Evolutionary conservation across 2,113 vertebrate genomes (phyloP), one percentile per base, ranked within the genome.

Genomic region (Himantopus leucocephalus): DNA sequence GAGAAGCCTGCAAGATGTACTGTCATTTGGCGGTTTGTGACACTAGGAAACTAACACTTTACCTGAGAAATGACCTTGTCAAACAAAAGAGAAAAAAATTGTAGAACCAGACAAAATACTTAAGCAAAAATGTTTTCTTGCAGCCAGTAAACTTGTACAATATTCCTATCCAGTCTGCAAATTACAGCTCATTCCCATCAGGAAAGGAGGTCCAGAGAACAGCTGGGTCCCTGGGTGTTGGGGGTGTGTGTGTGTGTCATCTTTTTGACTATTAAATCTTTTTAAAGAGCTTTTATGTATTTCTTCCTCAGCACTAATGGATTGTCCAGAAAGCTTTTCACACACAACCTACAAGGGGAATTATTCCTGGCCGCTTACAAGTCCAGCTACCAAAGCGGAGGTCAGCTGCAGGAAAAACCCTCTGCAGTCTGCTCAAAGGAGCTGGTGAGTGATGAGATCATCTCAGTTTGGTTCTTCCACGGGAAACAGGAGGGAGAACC

Each of bases 291-390:
- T 60, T 76, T 88, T 88, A 48, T 75, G n/a, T 56, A 76, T 96
- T 92, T 96, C 81, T 47, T 80, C 58, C 92, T 37, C 86, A 99
- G 99, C 95, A 47, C 96, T 97, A 35, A 89, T 92, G 37, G 90
- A 74, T 23, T 99, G 99, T 66, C 83, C 92, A 14, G 67, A 91
- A 13, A 81, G 93, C 17, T 92, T 97, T 86, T 97, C 88, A 8
- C 48, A 85, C 29, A 97, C 96, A 14, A 97, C 93, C 23, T 96
- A 96, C 94, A 98, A 98, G 86, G 99, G 99, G 21, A 96, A 90
- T 68, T 99, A 99, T 76, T 78, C 71, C 10, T 99, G 99, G 99
- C 97, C 91, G 1, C 41, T 89, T 68, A 99, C 97, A 27, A 75
- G 71, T 37, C 98, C 98, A 73, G 97, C 96, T 5, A 80, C 81